Base-by-base conservation (phyloP, 1,140 invertebrate species). In the Aphis craccivora region DNA sequence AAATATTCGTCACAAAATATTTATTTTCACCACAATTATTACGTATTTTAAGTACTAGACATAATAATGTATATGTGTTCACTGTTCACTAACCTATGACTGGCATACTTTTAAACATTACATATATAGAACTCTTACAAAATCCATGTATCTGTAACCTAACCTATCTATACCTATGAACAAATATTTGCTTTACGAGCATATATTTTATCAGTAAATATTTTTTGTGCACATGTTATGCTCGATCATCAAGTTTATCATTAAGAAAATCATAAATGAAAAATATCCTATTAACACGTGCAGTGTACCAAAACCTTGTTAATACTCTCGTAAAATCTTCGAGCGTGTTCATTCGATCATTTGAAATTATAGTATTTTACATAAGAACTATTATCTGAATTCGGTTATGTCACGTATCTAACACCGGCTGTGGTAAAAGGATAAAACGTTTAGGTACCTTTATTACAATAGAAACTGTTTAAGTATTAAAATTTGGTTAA, bases 371-470 rank as follows among this genome's bases (percentile, higher is more conserved):
- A 48, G 37, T 43, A 43, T 76, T 76, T n/a, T n/a, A 37, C 88
- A 14, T 90, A n/a, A 18, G n/a, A 76, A 90, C 48, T 90, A 90
- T 90, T 90, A 90, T 90, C 89, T 90, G 37, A 90, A 90, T 67
- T 90, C 37, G 11, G 53, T 67, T 30, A 90, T 90, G 89, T 90
- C 89, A 90, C 89, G 89, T 90, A 90, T 55, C n/a, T 83, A 51
- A 67, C 18, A 43, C 89, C 23, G 25, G 6, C 43, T 40, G 22
- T 20, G 23, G 11, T 90, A 43, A 67, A 51, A 35, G 20, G 37
- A n/a, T 76, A n/a, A 18, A n/a, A n/a, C 5, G 11, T 67, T 18
- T 67, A 76, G n/a, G 30, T 76, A 51, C 48, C 48, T 51, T 51
- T 51, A 51, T 14, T 51, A 2, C 18, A 35, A n/a, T 76, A 76